Evolutionary conservation across 2,113 vertebrate species (phyloP).

Genomic region (Tragelaphus strepsiceros): DNA sequence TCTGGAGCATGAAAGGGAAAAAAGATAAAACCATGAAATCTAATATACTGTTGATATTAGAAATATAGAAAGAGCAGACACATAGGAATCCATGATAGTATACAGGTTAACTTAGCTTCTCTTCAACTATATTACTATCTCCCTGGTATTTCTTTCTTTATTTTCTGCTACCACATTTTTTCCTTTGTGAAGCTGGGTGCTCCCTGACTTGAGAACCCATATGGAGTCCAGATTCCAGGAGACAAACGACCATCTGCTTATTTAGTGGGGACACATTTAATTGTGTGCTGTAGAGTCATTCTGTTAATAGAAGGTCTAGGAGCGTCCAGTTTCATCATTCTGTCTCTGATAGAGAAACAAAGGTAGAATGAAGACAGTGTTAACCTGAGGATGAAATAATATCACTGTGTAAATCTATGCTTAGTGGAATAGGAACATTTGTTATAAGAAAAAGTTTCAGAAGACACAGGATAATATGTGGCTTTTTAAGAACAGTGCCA

Average conservation of each 20-base stretch:
- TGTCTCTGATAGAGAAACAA: background rate
- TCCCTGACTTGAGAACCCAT: background rate
- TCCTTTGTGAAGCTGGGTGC: background rate
- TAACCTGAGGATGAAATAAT: background rate
- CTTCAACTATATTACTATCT: background rate
- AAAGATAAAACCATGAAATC: background rate
- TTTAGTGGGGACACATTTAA: background rate
- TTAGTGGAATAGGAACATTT: background rate
- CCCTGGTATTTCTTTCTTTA: background rate
- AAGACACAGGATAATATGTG: background rate
- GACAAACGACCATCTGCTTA: background rate
- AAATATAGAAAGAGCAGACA: background rate
- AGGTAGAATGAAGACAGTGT: background rate
- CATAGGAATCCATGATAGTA: background rate
- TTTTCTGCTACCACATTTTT: background rate
- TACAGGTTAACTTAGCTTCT: background rate
- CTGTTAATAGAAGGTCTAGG: background rate
- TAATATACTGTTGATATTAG: background rate
- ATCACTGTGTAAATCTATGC: background rate
- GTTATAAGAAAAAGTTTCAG: background rate
- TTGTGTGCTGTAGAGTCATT: background rate
- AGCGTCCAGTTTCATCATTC: background rate
- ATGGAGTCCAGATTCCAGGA: background rate
- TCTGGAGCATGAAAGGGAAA: background rate
- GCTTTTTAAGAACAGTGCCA: background rate